These are phyloP conservation scores for Artemia sp. DNA, from an alignment of 2,888 invertebrate species.

Conservation along the genomic window DNA sequence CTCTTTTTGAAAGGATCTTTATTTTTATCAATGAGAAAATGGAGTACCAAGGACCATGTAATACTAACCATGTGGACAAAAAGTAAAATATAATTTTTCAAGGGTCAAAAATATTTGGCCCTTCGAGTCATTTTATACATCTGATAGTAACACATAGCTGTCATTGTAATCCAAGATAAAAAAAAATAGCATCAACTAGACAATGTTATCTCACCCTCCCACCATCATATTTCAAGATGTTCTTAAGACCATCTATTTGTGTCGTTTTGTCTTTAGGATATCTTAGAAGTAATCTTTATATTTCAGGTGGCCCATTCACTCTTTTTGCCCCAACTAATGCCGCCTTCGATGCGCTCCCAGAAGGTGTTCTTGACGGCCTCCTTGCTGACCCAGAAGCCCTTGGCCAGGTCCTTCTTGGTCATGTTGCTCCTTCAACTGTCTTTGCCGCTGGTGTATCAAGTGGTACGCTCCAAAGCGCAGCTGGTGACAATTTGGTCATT, in stretches of 20 bases:
- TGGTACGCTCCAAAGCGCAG: background rate
- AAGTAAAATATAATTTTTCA: no score
- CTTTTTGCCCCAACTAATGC: slow-evolving; percentile 24
- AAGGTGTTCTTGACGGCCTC: slow-evolving; percentile 19
- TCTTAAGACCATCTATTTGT: background rate
- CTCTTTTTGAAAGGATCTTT: no score
- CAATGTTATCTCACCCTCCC: no score
- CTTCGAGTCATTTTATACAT: no score
- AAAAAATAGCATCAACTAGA: no score
- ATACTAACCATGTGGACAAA: no score
- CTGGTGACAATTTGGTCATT: background rate
- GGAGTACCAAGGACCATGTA: no score
- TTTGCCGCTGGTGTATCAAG: slow-evolving; percentile 24
- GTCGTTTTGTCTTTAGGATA: no score
- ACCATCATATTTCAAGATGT: no score
- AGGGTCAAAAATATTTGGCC: no score
- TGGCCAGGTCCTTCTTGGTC: slow-evolving; percentile 24
- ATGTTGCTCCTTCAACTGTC: slow-evolving; percentile 23
- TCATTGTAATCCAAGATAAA: no score
- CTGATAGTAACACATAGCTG: no score
- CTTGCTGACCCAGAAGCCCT: slow-evolving; percentile 21
- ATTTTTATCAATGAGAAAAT: background rate
- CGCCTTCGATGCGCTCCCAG: slow-evolving; percentile 22
- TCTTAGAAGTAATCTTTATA: background rate
- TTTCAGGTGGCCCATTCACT: slow-evolving; percentile 23